Evolutionary conservation across 2,888 invertebrate genomes (phyloP), one percentile per base, ranked within the genome.

Genomic region (Fragum sueziense): DNA sequence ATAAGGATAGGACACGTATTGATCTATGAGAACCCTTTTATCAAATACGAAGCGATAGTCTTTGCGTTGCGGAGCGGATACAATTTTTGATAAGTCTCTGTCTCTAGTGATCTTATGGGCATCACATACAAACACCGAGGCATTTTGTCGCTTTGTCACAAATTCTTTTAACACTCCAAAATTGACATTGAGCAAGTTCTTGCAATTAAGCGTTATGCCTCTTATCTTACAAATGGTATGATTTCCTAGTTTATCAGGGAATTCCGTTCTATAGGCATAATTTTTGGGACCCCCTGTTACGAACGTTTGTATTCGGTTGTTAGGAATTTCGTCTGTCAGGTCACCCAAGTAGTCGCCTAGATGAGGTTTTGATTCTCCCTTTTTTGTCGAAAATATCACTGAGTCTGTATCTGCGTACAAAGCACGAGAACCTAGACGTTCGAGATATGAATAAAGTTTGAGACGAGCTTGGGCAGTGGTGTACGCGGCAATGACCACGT

Each of bases 231-330:
- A 70, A 82, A 33, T 20, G 3, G 61, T 61, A 1, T 31, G 17
- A 27, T 51, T 65, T 17, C 79, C 82, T 1, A 75, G 41, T 47
- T 70, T 51, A 20, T 75, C 72, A 7, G 85, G 72, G 52, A 68
- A 62, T 20, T 73, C 25, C 51, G 78, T 25, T 41, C 62, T 59
- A 71, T 88, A 91, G 0, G 85, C 88, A 79, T 93, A 92, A 72
- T 90, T 91, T 82, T 93, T 93, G 7, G 92, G 90, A 0, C 92
- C 93, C 0, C 89, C 91, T n/a, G 88, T 88, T 4, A 91, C 89
- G 82, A 92, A 93, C 70, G 69, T 47, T 14, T 33, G n/a, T 22
- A 84, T 79, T 2, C 41, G 33, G 31, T 77, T 79, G n/a, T 73
- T 67, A 86, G 70, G 37, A 17, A 71, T 52, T 69, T 80, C 80